Base-by-base conservation (phyloP, 2,888 invertebrate species). In the Andrena bucephala region DNA sequence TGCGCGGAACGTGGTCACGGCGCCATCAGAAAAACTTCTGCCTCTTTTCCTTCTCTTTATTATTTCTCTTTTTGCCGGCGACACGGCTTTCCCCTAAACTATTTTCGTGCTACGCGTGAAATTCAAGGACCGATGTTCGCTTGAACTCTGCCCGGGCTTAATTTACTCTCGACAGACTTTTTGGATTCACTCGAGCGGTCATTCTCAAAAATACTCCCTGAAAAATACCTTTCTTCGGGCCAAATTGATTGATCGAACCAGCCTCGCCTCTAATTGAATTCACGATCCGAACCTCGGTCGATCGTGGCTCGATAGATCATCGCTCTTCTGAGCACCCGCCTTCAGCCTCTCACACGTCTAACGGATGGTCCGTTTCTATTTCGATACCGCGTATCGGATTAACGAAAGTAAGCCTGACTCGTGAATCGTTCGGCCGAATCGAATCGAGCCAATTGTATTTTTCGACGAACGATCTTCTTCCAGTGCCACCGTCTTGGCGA, bases 41-140 rank as follows among this genome's bases (percentile, higher is more conserved):
- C 42, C 42, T 42, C 42, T 42, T 42, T 42, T 13, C 3, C 42
- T 13, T 13, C 16, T 16, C 16, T 42, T 42, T 42, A 13, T 42
- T 42, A 16, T 42, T 16, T 42, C 42, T 42, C 42, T 42, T 42
- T 42, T 42, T 16, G 42, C 42, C 42, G 16, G 42, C 42, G 42
- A 13, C 13, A 13, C 42, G 42, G 13, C 42, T 42, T 77, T 66
- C 36, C 59, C 36, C 27, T 13, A 1, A 59, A 60, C 16, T 73
- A 73, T 59, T 77, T 50, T 36, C 33, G 31, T 57, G n/a, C 67
- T 1, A 27, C 10, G 8, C 63, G 31, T 63, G 29, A 16, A 60
- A 63, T 68, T 71, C 66, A 74, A 79, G 70, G 70, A 67, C 62
- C 24, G 69, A 67, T 59, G 57, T 59, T 20, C 72, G n/a, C 73